Percentiles rank a stretch among this genome's conserved stretches.
Evolutionary conservation across 2,888 invertebrate genomes (phyloP).

Genomic region (Idaea straminata): DNA sequence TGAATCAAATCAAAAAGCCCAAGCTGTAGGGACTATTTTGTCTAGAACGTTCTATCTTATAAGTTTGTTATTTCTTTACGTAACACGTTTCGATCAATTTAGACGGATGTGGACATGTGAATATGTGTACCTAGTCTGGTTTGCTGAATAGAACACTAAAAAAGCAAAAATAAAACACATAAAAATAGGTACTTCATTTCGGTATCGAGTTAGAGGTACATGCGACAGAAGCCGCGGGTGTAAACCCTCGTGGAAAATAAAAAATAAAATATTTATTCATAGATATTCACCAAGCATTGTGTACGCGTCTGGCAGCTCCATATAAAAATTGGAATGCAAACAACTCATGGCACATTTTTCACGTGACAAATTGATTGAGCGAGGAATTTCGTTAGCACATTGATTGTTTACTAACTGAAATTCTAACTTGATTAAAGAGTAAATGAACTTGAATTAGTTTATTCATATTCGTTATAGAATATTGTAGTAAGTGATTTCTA

Average conservation of each 20-base stretch:
- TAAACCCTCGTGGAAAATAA: too few species aligned
- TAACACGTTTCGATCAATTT: neutral
- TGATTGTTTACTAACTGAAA: conserved; percentile 52
- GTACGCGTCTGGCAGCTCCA: neutral
- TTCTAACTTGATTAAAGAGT: conserved; percentile 56
- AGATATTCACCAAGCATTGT: neutral
- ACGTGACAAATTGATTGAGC: conserved; percentile 31
- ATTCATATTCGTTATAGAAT: too few species aligned
- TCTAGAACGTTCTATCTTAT: neutral
- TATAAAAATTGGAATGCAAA: neutral
- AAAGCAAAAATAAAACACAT: neutral
- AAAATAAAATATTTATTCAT: neutral
- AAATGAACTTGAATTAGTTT: conserved; percentile 36
- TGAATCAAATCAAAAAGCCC: neutral
- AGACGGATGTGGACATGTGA: neutral
- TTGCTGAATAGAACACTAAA: neutral
- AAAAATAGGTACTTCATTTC: too few species aligned
- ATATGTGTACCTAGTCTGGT: neutral
- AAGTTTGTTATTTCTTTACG: neutral
- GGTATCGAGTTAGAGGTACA: too few species aligned
- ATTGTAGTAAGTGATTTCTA: too few species aligned
- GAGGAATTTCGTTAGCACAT: conserved; percentile 40
- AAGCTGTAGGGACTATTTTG: neutral
- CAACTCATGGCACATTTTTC: conserved; percentile 4
- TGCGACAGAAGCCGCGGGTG: too few species aligned